phyloP scores from a whole-genome alignment of 2,888 invertebrate species.

The Epistrophella euchroma region DNA sequence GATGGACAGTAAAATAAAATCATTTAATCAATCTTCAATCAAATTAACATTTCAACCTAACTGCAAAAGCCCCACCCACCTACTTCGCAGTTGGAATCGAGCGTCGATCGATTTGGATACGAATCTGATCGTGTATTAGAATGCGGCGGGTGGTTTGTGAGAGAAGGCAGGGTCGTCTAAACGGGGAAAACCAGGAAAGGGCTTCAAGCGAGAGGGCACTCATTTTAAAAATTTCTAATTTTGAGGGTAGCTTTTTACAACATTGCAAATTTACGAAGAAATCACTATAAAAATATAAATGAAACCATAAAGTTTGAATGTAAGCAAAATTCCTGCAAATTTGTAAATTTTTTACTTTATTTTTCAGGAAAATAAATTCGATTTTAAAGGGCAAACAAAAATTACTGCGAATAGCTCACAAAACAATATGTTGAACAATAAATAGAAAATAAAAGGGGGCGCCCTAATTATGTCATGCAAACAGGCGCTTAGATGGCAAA shows the following conservation, averaged over 20 bases:
- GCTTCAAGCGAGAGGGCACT: too few species aligned
- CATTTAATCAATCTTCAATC: slow-evolving; percentile 74
- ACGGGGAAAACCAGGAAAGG: too few species aligned
- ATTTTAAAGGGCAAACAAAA: too few species aligned
- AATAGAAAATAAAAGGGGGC: not conserved
- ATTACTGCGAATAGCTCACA: too few species aligned
- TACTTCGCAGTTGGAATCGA: slow-evolving; percentile 54
- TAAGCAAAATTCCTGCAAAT: too few species aligned
- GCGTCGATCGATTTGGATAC: slow-evolving; percentile 56
- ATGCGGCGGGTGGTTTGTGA: slow-evolving; percentile 53
- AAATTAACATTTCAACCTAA: slow-evolving; percentile 69
- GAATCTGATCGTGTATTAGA: slow-evolving; percentile 69
- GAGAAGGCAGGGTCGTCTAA: not conserved
- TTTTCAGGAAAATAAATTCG: too few species aligned
- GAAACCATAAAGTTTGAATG: too few species aligned
- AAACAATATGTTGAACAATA: not conserved
- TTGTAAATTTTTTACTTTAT: too few species aligned
- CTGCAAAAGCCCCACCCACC: slow-evolving; percentile 72
- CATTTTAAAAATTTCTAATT: not conserved
- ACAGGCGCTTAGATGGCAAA: not conserved
- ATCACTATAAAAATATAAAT: not conserved
- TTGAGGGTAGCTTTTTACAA: accelerated
- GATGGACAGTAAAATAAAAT: slow-evolving; percentile 65
- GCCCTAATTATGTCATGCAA: not conserved
- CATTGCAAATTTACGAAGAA: not conserved